phyloP scores from a whole-genome alignment of 2,797 vertebrate species.

The Eupleurogrammus muticus region DNA sequence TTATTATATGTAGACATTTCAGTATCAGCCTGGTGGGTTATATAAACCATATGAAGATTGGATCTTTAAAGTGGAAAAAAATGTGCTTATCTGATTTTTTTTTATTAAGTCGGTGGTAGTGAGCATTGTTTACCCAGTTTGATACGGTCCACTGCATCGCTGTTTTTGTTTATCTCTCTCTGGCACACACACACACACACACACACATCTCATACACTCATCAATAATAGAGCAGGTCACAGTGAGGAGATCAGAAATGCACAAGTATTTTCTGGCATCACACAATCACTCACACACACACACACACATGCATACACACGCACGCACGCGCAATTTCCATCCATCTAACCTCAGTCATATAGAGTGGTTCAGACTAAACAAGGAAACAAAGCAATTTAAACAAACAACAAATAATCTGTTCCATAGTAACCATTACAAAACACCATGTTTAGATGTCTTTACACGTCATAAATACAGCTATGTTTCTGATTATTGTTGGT shows the following conservation, averaged over 20 bases:
- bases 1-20: slow-evolving; percentile 2
- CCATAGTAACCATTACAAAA: slow-evolving; percentile 70
- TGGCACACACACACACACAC: slow-evolving; percentile 22
- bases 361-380: slow-evolving; percentile 65
- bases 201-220: slow-evolving; percentile 36
- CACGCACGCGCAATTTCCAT: slow-evolving; percentile 37
- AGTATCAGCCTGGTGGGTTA: neutral
- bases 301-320: slow-evolving; percentile 17
- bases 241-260: slow-evolving; percentile 82
- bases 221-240: slow-evolving; percentile 70
- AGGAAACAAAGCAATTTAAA: slow-evolving; percentile 65
- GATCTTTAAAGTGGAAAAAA: slow-evolving; percentile 6
- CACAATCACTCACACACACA: slow-evolving; percentile 3
- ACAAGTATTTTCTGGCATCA: slow-evolving; percentile 66
- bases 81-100: neutral
- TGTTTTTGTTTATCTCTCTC: slow-evolving; percentile 7
- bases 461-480: slow-evolving; percentile 70
- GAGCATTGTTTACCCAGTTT: slow-evolving; percentile 32
- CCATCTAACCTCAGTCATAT: slow-evolving; percentile 54
- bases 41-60: neutral
- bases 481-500: slow-evolving; percentile 61
- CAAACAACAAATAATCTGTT: slow-evolving; percentile 66
- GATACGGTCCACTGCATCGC: slow-evolving; percentile 40
- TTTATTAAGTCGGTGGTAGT: slow-evolving; percentile 9
- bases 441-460: slow-evolving; percentile 69